phyloP scores from a whole-genome alignment of 2,113 vertebrate species.

The Ictalurus punctatus region DNA sequence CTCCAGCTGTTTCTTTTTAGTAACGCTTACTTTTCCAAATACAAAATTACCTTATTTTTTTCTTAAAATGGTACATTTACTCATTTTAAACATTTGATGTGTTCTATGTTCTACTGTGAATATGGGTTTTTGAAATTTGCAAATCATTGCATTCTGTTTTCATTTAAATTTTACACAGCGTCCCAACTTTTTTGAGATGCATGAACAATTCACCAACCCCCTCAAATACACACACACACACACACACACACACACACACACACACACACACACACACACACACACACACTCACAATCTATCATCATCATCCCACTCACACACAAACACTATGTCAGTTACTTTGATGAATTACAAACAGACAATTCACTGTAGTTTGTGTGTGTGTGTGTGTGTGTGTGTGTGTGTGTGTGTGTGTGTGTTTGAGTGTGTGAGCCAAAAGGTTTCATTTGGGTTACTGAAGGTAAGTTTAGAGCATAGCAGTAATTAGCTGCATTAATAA shows the following conservation, averaged over 20 bases:
- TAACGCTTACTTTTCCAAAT: no score
- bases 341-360: conserved; percentile 18
- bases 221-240: no score
- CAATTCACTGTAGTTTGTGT: not conserved
- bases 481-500: not conserved
- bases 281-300: not conserved
- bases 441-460: not conserved
- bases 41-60: no score
- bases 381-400: conserved; percentile 1
- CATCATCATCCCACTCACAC: conserved; percentile 6
- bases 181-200: no score
- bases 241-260: not conserved
- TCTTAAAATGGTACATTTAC: no score
- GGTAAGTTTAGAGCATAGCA: not conserved
- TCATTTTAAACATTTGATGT: no score
- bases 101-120: no score
- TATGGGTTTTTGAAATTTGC: no score
- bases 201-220: no score
- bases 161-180: no score
- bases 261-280: not conserved
- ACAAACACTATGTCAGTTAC: not conserved
- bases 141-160: no score
- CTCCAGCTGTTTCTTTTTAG: no score
- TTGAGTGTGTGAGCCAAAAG: not conserved
- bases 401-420: not conserved